phyloP scores from a whole-genome alignment of 2,888 invertebrate species.

The Automeris io region DNA sequence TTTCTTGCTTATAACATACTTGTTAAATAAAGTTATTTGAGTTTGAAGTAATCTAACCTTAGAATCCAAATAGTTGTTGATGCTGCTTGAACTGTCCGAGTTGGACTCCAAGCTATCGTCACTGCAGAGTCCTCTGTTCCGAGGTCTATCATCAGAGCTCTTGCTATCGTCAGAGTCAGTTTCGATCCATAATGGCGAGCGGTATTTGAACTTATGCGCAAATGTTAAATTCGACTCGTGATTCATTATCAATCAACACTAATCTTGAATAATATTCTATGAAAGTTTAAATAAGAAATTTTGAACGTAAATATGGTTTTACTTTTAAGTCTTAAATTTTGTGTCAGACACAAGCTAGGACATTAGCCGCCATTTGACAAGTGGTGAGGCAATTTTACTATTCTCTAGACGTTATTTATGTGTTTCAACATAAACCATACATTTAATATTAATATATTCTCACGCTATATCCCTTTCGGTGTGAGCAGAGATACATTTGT shows the following conservation, averaged over 20 bases:
- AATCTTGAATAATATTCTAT: background rate
- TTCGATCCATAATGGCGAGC: constrained; percentile 70
- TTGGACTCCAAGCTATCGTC: constrained; percentile 51
- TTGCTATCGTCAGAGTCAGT: constrained; percentile 60
- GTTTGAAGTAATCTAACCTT: constrained; percentile 36
- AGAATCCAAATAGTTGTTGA: constrained; percentile 68
- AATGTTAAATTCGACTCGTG: no score
- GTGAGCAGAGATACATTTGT: no score
- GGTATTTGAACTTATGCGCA: constrained; percentile 67
- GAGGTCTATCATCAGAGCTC: constrained; percentile 28
- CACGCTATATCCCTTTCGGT: no score
- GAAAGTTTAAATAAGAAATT: background rate
- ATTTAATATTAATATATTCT: no score
- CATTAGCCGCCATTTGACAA: no score
- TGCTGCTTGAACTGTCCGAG: constrained; percentile 54
- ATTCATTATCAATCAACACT: constrained; percentile 33
- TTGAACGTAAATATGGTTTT: background rate
- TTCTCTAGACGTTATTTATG: no score
- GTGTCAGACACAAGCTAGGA: no score
- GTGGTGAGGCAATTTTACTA: background rate
- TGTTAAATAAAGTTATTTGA: background rate
- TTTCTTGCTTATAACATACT: no score
- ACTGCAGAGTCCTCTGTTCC: constrained; percentile 33
- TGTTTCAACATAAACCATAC: no score
- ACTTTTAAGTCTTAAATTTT: background rate